Conservation (phyloP, 2,888 invertebrate species). For the Andrena haemorrhoa region DNA sequence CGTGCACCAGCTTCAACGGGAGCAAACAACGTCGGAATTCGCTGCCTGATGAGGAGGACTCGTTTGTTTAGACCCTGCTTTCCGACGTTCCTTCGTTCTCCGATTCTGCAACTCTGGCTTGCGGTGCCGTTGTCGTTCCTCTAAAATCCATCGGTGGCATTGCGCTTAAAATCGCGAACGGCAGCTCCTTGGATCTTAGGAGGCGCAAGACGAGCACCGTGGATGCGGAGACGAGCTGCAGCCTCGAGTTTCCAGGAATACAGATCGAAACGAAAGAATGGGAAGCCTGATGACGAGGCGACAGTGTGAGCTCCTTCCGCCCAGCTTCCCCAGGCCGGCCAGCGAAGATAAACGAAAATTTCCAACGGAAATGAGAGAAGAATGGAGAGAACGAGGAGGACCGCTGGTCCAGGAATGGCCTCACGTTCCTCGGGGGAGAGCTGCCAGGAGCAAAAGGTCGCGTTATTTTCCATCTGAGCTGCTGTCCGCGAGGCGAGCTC, state of each 20-base stretch:
- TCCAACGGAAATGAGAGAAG: slow-evolving; percentile 53
- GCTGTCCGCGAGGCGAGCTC: slow-evolving; percentile 76
- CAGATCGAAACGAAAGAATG: too few relatives aligned
- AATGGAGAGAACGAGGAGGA: slow-evolving; percentile 18
- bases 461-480: slow-evolving; percentile 85
- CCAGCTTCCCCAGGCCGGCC: slow-evolving; percentile 21
- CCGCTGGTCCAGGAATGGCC: slow-evolving; percentile 11
- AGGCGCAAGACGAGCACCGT: too few relatives aligned
- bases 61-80: slow-evolving; percentile 75
- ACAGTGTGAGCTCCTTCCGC: slow-evolving; percentile 16
- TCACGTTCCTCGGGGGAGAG: slow-evolving; percentile 70
- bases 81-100: slow-evolving; percentile 47
- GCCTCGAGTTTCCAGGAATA: too few relatives aligned
- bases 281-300: not conserved
- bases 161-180: too few relatives aligned
- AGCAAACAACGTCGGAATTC: slow-evolving; percentile 79
- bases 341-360: slow-evolving; percentile 47
- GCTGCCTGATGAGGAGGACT: slow-evolving; percentile 77
- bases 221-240: too few relatives aligned
- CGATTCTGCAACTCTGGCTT: slow-evolving; percentile 21
- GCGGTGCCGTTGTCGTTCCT: not conserved
- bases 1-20: slow-evolving; percentile 64
- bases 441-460: slow-evolving; percentile 83
- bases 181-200: too few relatives aligned
- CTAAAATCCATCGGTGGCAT: not conserved